Conservation (phyloP, 1,140 invertebrate species). For the Apis florea region DNA sequence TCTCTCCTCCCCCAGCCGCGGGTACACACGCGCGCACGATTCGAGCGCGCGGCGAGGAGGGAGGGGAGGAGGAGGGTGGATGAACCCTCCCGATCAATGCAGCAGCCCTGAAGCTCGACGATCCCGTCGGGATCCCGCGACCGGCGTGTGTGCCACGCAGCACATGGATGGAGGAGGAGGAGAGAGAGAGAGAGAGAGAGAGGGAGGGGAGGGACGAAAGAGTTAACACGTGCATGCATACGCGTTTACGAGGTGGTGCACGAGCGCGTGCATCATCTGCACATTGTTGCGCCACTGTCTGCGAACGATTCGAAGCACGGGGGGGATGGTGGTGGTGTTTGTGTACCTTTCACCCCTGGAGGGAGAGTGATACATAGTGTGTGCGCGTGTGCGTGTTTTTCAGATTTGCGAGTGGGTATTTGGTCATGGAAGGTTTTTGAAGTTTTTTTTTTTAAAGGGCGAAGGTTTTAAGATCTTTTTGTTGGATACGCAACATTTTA, state of each 20-base stretch:
- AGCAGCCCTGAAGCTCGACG: constrained; percentile 74
- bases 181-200: background rate
- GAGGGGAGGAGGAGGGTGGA: constrained; percentile 59
- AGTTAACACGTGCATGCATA: constrained; percentile 40
- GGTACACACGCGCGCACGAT: constrained; percentile 35
- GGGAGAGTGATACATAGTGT: no score
- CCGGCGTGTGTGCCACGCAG: constrained; percentile 18
- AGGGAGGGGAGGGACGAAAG: constrained; percentile 27
- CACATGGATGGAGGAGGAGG: constrained; percentile 35
- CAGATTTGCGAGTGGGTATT: no score
- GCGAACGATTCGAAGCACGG: background rate
- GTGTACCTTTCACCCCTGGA: background rate
- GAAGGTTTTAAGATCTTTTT: no score
- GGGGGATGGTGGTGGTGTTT: background rate
- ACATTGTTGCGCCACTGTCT: background rate
- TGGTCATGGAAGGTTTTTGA: no score
- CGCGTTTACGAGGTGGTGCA: constrained; percentile 22
- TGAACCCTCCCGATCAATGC: constrained; percentile 77
- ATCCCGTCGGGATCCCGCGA: constrained; percentile 58
- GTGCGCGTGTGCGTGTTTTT: no score
- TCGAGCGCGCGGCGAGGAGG: constrained; percentile 25
- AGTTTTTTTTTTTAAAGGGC: no score
- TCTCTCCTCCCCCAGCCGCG: constrained; percentile 4
- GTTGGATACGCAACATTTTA: no score
- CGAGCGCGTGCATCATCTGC: constrained; percentile 7